These are phyloP conservation scores for Beris morrisii DNA, from an alignment of 2,888 invertebrate genomes.

Conservation along the genomic window DNA sequence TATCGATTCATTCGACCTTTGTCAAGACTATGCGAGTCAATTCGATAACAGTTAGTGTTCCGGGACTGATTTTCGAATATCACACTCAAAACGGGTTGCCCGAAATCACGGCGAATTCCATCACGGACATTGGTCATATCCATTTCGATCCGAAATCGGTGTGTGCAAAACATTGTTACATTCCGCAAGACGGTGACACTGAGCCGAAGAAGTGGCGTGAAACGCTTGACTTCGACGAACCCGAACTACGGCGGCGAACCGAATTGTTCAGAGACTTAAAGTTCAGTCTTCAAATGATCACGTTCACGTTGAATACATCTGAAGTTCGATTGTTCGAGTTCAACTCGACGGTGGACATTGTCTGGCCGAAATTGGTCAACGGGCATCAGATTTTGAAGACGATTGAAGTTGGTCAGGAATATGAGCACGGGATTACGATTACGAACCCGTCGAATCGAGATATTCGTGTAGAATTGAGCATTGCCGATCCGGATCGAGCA, in stretches of 20 bases:
- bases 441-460: slow-evolving; percentile 52
- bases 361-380: slow-evolving; percentile 54
- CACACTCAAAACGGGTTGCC: slow-evolving; percentile 49
- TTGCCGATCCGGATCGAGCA: slow-evolving; percentile 50
- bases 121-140: slow-evolving; percentile 62
- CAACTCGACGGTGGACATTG: slow-evolving; percentile 51
- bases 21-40: slow-evolving; percentile 74
- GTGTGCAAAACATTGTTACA: slow-evolving; percentile 60
- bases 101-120: slow-evolving; percentile 58
- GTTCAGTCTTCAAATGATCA: slow-evolving; percentile 49
- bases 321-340: slow-evolving; percentile 51
- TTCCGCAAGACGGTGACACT: slow-evolving; percentile 40
- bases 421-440: slow-evolving; percentile 49
- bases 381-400: slow-evolving; percentile 49
- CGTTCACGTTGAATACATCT: slow-evolving; percentile 51
- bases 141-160: slow-evolving; percentile 72
- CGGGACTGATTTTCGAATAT: slow-evolving; percentile 63
- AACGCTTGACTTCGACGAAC: slow-evolving; percentile 50
- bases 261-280: slow-evolving; percentile 52
- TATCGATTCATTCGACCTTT: slow-evolving; percentile 82
- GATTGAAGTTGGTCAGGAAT: slow-evolving; percentile 51
- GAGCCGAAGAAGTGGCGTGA: slow-evolving; percentile 18
- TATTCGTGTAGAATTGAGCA: slow-evolving; percentile 49
- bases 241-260: slow-evolving; percentile 50
- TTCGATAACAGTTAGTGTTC: slow-evolving; percentile 60